Base-by-base conservation (phyloP, 2,113 vertebrate genomes). In the Gavialis gangeticus region DNA sequence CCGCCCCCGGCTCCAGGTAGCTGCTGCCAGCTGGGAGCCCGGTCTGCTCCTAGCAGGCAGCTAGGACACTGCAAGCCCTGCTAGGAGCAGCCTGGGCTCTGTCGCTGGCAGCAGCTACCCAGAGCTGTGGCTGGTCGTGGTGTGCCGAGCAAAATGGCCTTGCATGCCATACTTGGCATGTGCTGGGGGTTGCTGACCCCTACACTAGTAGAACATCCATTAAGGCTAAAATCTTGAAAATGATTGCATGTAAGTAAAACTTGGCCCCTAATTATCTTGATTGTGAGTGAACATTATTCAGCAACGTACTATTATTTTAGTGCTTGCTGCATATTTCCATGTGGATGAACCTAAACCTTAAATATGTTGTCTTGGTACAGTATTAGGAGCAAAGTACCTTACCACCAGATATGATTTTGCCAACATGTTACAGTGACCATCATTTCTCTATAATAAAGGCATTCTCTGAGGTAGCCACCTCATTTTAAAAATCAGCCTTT, bases 271-370 rank as follows among this genome's bases (percentile, higher is more conserved):
- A 82, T 46, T 21, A 86, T 19, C 15, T 16, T 28, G 62, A 82
- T 91, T 78, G 71, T 62, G 85, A 76, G 85, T 90, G 87, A 95
- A 57, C 54, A 21, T 34, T 95, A 24, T 54, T 76, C 60, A 77
- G 58, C 30, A n/a, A 86, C 87, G 85, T 92, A 37, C 79, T 95
- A 24, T 87, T 87, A 59, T 94, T 95, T 73, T 91, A 88, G 62
- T 25, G 62, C 25, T 19, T 24, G 25, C 12, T 62, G 10, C 60
- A 62, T 62, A 62, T 21, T 24, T 81, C 21, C 10, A 18, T 22
- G 69, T 25, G n/a, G 18, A 8, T n/a, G 30, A 69, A 82, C 19
- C 55, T 46, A 46, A 21, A 46, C 57, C 22, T 66, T 66, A 66
- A 80, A 19, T 82, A 25, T 66, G 37, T 69, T 12, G 7, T 63